These are phyloP conservation scores for Pollachius pollachius DNA, from an alignment of 2,113 vertebrate species.

Conservation along the genomic window DNA sequence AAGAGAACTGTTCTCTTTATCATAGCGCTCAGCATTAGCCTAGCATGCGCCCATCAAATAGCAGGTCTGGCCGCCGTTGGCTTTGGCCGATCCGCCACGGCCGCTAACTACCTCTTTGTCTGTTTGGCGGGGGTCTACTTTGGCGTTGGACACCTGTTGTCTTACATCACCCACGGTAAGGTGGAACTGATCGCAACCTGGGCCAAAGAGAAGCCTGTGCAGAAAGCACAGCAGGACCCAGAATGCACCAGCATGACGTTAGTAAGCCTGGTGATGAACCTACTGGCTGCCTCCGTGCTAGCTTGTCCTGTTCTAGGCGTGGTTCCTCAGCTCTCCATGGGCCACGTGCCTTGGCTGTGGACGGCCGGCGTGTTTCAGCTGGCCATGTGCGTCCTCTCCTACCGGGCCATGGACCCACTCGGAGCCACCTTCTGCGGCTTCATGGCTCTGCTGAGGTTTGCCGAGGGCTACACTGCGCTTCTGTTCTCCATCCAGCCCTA, in stretches of 20 bases:
- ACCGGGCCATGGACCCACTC: slow-evolving; percentile 72
- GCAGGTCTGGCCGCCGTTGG: slow-evolving; percentile 56
- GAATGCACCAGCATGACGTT: slow-evolving; percentile 35
- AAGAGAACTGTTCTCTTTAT: slow-evolving; percentile 65
- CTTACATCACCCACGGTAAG: slow-evolving; percentile 59
- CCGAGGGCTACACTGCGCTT: slow-evolving; percentile 79
- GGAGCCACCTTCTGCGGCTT: slow-evolving; percentile 80
- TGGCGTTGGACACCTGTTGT: slow-evolving; percentile 71
- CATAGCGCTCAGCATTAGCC: slow-evolving; percentile 67
- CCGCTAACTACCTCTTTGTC: slow-evolving; percentile 78
- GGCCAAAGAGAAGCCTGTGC: slow-evolving; percentile 32
- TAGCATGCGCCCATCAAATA: slow-evolving; percentile 81
- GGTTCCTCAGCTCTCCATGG: slow-evolving; percentile 66
- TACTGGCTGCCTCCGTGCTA: slow-evolving; percentile 78
- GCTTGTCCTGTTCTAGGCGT: slow-evolving; percentile 78
- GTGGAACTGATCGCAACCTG: slow-evolving; percentile 66
- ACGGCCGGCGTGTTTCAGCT: slow-evolving; percentile 80
- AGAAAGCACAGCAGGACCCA: slow-evolving; percentile 24
- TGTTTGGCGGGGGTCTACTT: slow-evolving; percentile 76
- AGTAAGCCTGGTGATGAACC: slow-evolving; percentile 76
- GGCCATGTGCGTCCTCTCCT: slow-evolving; percentile 75
- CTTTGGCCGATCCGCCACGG: slow-evolving; percentile 76
- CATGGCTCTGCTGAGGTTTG: slow-evolving; percentile 75
- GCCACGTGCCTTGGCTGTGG: slow-evolving; percentile 87
- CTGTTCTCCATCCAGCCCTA: slow-evolving; percentile 59